These are phyloP conservation scores for Macaria liturata DNA, from an alignment of 2,888 invertebrate genomes.

Conservation along the genomic window DNA sequence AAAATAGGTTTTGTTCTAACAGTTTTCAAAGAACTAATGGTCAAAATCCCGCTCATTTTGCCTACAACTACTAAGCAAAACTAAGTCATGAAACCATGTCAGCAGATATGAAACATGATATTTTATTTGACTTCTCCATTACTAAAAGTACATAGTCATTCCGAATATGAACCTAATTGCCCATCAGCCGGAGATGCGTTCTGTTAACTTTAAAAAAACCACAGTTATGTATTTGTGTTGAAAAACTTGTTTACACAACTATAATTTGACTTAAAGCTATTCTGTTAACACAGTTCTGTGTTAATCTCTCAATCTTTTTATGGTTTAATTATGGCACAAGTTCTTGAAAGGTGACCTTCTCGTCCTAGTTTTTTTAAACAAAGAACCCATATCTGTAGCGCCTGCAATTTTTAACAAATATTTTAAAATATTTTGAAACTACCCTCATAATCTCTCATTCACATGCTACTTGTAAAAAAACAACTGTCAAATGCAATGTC, in stretches of 20 bases:
- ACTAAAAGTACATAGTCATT: constrained; percentile 6
- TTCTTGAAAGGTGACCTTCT: too few relatives aligned
- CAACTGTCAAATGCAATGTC: too few relatives aligned
- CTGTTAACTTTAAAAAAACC: constrained; percentile 47
- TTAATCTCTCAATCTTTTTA: too few relatives aligned
- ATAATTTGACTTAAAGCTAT: constrained; percentile 20
- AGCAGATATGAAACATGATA: too few relatives aligned
- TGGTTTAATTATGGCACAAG: too few relatives aligned
- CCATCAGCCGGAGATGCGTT: constrained; percentile 55
- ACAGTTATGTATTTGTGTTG: constrained; percentile 35
- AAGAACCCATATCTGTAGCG: not conserved
- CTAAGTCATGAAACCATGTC: too few relatives aligned
- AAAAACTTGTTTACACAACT: constrained; percentile 28
- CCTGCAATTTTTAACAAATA: too few relatives aligned
- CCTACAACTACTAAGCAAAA: too few relatives aligned
- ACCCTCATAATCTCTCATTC: not conserved
- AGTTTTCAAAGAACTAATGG: too few relatives aligned
- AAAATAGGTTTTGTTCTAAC: too few relatives aligned
- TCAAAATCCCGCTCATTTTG: too few relatives aligned
- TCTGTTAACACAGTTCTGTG: constrained; percentile 3
- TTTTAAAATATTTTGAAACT: not conserved
- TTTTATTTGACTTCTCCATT: constrained; percentile 2
- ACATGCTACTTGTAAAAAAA: not conserved
- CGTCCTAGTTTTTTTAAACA: not conserved
- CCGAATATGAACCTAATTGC: constrained; percentile 26